phyloP scores from a whole-genome alignment of 2,113 vertebrate species.

The Terrapene triunguis region DNA sequence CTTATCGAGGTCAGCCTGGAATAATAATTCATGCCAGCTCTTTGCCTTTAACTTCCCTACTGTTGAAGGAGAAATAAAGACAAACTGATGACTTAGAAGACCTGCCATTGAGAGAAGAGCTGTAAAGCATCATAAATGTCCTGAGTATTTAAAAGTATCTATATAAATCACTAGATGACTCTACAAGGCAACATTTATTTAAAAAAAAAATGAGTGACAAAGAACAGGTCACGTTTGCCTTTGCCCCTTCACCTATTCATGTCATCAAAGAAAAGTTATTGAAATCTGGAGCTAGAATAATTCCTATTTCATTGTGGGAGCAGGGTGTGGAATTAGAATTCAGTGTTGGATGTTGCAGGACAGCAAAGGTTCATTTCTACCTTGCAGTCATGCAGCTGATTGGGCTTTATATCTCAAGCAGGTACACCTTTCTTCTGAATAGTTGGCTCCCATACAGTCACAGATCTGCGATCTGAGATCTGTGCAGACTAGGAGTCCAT shows the following conservation, averaged over 20 bases:
- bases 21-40: conserved; percentile 28
- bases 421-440: not conserved
- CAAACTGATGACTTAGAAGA: not conserved
- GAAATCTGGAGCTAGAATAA: not conserved
- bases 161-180: not conserved
- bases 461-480: not conserved
- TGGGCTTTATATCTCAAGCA: not conserved
- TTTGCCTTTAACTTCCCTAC: not conserved
- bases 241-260: not conserved
- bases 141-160: not conserved
- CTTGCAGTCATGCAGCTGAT: not conserved
- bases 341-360: not conserved
- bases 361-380: not conserved
- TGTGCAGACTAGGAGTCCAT: not conserved
- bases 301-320: not conserved
- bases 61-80: not conserved
- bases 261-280: fast-evolving
- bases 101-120: not conserved
- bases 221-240: not conserved
- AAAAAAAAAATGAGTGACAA: not conserved
- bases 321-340: not conserved
- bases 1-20: conserved; percentile 53
- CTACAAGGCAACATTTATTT: not conserved
- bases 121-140: not conserved
- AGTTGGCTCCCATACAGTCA: not conserved